Base-by-base conservation (phyloP, 2,113 vertebrate genomes). In the Astatoreochromis straeleni region DNA sequence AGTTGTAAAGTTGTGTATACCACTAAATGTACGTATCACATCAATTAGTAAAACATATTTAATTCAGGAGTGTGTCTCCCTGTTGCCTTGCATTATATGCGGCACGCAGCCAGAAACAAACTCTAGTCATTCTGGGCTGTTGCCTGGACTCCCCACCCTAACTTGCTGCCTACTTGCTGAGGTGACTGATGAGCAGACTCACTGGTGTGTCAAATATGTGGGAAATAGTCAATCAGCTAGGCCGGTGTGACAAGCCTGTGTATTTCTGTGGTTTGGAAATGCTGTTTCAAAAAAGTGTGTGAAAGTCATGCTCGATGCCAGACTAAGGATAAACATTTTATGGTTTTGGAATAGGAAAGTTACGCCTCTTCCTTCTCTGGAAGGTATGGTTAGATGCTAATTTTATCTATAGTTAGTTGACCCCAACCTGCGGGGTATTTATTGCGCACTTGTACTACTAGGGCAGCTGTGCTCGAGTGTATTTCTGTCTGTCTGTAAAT, bases 141-240 rank as follows among this genome's bases (percentile, higher is more conserved):
- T 87, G 87, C 86, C 79, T 91, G 85, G 91, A 86, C 92, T 75
- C 84, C 54, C n/a, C 57, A 75, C 60, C 42, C 40, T 55, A 79
- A 40, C 81, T 92, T 83, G 57, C 79, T 87, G 90, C 86, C 90
- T 90, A 82, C 92, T 93, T 93, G 91, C 93, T 84, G 87, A 91
- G 88, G 93, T 94, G 93, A 94, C 91, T 93, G 93, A 95, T 94
- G 94, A 94, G 92, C 86, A 84, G 86, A 87, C 89, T 93, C 90
- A 90, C 91, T 80, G 87, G 92, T 91, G 92, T 94, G 92, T 94
- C 92, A 95, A 94, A 95, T 91, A 90, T 91, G 88, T 91, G 86
- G 92, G 89, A 94, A 94, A 92, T 93, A 92, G 93, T 95, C 91
- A 91, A 94, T 95, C 93, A 91, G 89, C 85, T 86, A 55, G 89